A percentile compares a stretch with the other conserved stretches of the same genome.
Conservation (phyloP, 2,797 vertebrate genomes). For the Notoglanidium macrostoma region DNA sequence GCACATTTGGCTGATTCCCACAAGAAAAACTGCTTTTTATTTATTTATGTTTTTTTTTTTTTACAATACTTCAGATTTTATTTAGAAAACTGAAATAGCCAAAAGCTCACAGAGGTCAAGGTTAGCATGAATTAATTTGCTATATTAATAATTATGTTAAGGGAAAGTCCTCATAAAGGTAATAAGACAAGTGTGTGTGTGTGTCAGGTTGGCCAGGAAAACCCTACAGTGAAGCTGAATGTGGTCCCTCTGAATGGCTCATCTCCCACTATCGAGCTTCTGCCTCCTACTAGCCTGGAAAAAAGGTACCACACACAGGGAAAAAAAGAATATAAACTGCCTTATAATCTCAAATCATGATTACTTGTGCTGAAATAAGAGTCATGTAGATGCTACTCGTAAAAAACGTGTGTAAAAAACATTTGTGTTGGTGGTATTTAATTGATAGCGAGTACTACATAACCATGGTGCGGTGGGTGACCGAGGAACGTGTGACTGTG, state of each 20-base stretch:
- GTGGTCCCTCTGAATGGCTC: conserved; percentile 70
- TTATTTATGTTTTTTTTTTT: not conserved
- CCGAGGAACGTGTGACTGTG: conserved; percentile 63
- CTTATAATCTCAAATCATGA: not conserved
- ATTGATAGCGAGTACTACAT: conserved; percentile 70
- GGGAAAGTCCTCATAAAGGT: not conserved
- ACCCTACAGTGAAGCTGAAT: conserved; percentile 68
- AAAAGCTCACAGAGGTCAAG: not conserved
- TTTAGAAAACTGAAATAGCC: not conserved
- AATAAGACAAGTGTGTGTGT: conserved; percentile 11
- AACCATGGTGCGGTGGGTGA: conserved; percentile 74
- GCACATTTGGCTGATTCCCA: not conserved
- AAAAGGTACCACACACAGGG: conserved; percentile 63
- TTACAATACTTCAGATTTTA: not conserved
- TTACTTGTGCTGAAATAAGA: not conserved
- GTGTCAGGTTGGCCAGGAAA: conserved; percentile 73
- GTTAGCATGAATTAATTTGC: not conserved
- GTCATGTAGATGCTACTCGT: not conserved
- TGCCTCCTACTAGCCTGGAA: conserved; percentile 69
- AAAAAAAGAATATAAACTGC: not conserved
- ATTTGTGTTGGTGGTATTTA: conserved; percentile 13
- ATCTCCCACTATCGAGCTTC: conserved; percentile 67
- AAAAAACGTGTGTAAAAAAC: not conserved
- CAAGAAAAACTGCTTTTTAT: not conserved
- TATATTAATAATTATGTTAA: not conserved